Evolutionary conservation across 2,888 invertebrate species (phyloP), one percentile per base, ranked within the genome.

Genomic region (Caenorhabditis doughertyi): DNA sequence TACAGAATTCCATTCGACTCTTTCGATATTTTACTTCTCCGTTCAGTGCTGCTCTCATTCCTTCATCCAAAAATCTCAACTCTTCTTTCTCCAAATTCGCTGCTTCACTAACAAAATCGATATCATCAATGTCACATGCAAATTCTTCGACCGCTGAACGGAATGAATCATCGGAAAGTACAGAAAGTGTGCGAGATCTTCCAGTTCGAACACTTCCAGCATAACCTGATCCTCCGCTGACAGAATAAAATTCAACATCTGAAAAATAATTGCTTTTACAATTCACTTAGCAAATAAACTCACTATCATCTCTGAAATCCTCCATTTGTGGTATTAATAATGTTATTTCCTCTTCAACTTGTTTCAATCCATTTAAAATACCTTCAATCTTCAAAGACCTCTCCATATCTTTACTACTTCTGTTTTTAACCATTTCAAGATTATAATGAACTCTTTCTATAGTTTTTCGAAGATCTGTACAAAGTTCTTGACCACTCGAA

Each of bases 141-240:
- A 89, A 92, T 90, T 93, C 92, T 92, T 97, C 98, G 91, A 96
- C 95, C 0, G 98, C 98, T 1, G 97, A 98, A 64, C 97, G 96
- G 93, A 97, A 98, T 83, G 97, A 97, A 92, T 98, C 98, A 0
- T 96, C 96, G 18, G 96, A 96, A 87, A 96, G 96, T 84, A 96
- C 95, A 81, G 92, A 89, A 83, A 93, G 88, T 87, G 93, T 87
- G 90, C 89, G 86, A 8, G 91, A 84, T 32, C 86, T 55, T 5
- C 85, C 85, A 7, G 86, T 81, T 25, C 74, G 64, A 11, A 71
- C 77, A 65, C 81, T 81, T 53, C 65, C 67, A 29, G 81, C 81
- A 25, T 81, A 77, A 3, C 76, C 72, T 27, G 74, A 79, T 16
- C 73, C 73, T 5, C 67, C 83, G 29, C 60, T 51, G 11, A 80